These are phyloP conservation scores for Mercenaria mercenaria DNA, from an alignment of 1,140 invertebrate genomes.

Conservation along the genomic window DNA sequence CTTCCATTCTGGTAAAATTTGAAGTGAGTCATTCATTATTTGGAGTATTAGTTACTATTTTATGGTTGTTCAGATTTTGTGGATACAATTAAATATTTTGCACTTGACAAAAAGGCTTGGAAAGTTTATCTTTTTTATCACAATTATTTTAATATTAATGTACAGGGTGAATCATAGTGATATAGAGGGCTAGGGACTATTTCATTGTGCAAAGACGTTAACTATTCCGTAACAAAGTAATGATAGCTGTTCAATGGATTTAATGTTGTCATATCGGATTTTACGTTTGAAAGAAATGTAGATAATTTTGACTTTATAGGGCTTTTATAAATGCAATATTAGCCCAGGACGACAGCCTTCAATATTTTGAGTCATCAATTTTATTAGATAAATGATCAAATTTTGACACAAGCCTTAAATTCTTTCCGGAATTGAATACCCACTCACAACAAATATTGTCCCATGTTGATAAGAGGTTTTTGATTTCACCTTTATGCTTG, in stretches of 20 bases:
- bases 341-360: background rate
- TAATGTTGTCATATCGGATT: slow-evolving; percentile 33
- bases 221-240: background rate
- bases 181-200: background rate
- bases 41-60: too few species aligned
- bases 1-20: too few species aligned
- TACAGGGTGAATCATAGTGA: background rate
- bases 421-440: background rate
- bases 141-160: background rate
- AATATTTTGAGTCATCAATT: background rate
- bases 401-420: background rate
- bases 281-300: slow-evolving; percentile 7
- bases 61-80: too few species aligned
- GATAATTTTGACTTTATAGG: slow-evolving; percentile 17
- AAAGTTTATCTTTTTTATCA: background rate
- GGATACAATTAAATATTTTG: too few species aligned
- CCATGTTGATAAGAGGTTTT: background rate
- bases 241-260: background rate
- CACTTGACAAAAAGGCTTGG: too few species aligned
- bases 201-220: background rate
- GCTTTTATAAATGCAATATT: background rate
- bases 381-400: background rate
- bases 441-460: background rate
- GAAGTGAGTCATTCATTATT: too few species aligned
- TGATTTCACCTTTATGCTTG: background rate